phyloP scores from a whole-genome alignment of 2,113 vertebrate species.

The Hucho hucho region DNA sequence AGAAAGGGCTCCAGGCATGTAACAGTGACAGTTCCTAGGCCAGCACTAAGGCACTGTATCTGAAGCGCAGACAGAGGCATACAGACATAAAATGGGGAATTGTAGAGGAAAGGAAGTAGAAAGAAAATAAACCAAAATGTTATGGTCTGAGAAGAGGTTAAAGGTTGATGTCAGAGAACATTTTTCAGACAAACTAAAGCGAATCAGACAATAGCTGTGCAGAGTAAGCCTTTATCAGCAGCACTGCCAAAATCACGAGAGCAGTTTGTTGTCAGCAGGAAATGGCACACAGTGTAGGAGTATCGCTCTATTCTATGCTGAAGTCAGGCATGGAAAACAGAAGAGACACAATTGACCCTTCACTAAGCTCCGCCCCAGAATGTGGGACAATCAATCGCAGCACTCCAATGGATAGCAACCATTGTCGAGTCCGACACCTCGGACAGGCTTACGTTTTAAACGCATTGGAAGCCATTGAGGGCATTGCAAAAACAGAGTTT shows the following conservation, averaged over 20 bases:
- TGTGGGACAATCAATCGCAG: no score
- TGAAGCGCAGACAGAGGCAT: constrained; percentile 20
- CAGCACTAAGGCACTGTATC: constrained; percentile 6
- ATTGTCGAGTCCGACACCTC: no score
- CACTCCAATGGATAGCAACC: no score
- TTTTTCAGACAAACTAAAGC: constrained; percentile 1
- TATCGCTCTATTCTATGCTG: constrained; percentile 8
- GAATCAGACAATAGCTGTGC: constrained; percentile 13
- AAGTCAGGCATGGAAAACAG: constrained; percentile 5
- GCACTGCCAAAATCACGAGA: constrained; percentile 21
- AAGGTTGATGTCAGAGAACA: constrained; percentile 14
- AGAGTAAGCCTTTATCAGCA: constrained; percentile 24
- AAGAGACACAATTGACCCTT: neutral
- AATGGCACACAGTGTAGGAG: constrained; percentile 20
- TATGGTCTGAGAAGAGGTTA: constrained; percentile 23
- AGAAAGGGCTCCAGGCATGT: neutral
- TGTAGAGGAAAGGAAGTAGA: neutral
- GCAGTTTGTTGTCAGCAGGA: constrained; percentile 38
- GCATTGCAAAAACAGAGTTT: no score
- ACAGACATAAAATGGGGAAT: neutral
- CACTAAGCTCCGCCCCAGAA: no score
- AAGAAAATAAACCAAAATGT: neutral
- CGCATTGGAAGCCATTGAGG: no score
- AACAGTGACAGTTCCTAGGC: constrained; percentile 12
- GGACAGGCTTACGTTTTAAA: no score